Evolutionary conservation across 1,140 invertebrate genomes (phyloP).

Genomic region (Eubasilissa regina): DNA sequence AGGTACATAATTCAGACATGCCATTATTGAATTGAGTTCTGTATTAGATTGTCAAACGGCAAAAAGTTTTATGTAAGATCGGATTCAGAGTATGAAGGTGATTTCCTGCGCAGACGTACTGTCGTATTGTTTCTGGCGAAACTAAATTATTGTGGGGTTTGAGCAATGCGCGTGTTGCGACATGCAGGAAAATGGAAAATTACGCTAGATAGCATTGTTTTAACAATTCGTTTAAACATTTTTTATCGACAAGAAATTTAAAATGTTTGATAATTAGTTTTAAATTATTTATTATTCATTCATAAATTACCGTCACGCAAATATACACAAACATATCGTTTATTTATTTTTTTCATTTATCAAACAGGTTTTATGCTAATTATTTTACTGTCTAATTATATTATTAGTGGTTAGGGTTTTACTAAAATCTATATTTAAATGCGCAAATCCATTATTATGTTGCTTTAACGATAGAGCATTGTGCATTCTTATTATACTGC

Average conservation of each 20-base stretch:
- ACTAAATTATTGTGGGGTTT: slow-evolving; percentile 29
- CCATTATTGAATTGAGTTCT: slow-evolving; percentile 30
- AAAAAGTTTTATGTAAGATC: slow-evolving; percentile 45
- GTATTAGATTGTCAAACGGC: slow-evolving; percentile 48
- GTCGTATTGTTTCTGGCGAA: slow-evolving; percentile 47
- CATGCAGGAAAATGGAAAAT: slow-evolving; percentile 32
- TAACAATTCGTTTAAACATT: slow-evolving; percentile 7
- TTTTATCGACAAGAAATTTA: slow-evolving; percentile 10
- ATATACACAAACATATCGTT: no score
- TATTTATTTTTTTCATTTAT: no score
- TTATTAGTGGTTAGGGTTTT: no score
- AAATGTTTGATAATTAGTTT: no score
- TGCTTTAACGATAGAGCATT: no score
- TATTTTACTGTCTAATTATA: no score
- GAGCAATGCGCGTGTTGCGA: slow-evolving; percentile 19
- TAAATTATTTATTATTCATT: no score
- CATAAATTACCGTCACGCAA: no score
- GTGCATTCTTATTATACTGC: no score
- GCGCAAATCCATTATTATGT: no score
- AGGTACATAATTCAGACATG: slow-evolving; percentile 22
- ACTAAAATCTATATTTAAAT: no score
- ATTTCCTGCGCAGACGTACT: slow-evolving; percentile 38
- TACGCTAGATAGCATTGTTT: slow-evolving; percentile 24
- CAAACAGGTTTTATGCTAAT: no score
- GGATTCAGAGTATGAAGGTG: slow-evolving; percentile 51